phyloP scores from a whole-genome alignment of 2,797 vertebrate genomes.

The Lepilemur ruficaudatus region DNA sequence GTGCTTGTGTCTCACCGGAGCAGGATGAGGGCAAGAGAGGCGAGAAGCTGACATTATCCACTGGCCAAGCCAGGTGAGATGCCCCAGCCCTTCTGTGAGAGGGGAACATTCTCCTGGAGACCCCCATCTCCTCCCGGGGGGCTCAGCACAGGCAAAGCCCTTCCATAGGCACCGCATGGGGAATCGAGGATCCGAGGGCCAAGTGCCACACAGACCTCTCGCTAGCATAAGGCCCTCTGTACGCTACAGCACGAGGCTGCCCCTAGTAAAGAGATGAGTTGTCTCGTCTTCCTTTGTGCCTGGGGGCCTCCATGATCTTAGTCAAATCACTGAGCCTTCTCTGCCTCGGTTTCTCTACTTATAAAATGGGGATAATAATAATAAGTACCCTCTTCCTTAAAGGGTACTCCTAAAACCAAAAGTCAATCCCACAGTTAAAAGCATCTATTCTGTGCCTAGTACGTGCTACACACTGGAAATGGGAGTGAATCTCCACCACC shows the following conservation, averaged over 20 bases:
- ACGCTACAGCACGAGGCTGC: not conserved
- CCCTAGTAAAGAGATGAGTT: not conserved
- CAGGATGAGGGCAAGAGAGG: not conserved
- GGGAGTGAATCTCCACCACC: not conserved
- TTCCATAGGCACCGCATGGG: not conserved
- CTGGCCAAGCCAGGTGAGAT: not conserved
- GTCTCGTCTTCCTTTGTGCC: not conserved
- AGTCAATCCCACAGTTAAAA: not conserved
- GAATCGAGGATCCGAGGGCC: not conserved
- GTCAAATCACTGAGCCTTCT: not conserved
- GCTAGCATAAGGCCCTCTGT: not conserved
- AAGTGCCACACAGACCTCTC: not conserved
- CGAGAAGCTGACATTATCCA: not conserved
- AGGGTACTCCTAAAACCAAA: conserved; percentile 8
- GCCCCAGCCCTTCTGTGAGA: not conserved
- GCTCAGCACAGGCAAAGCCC: not conserved
- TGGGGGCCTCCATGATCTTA: not conserved
- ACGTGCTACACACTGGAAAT: not conserved
- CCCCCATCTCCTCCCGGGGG: rapidly evolving
- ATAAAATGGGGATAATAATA: not conserved
- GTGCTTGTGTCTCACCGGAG: not conserved
- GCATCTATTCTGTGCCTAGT: not conserved
- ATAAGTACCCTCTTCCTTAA: conserved; percentile 9
- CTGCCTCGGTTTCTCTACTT: conserved; percentile 11
- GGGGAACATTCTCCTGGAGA: not conserved